These are phyloP conservation scores for Eulemur coronatus DNA, from an alignment of 2,797 vertebrate species.

Conservation along the genomic window DNA sequence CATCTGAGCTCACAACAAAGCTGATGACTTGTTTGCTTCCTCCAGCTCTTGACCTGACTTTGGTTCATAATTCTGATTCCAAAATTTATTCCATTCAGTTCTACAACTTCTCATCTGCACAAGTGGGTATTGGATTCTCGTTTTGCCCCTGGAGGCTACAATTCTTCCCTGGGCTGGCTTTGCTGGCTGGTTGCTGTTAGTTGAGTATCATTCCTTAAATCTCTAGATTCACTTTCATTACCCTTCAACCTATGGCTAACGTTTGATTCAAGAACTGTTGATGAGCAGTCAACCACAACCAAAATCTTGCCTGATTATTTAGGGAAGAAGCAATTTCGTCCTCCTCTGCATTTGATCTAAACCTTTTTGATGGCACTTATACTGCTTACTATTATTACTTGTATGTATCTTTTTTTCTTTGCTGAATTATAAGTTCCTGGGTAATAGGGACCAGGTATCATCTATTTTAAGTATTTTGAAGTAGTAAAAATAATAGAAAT, in stretches of 20 bases:
- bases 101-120: neutral
- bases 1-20: neutral
- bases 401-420: neutral
- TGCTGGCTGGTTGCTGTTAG: neutral
- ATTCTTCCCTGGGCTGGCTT: neutral
- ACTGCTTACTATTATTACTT: neutral
- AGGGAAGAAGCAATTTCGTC: neutral
- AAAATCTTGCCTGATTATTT: neutral
- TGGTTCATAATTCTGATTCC: neutral
- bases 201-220: neutral
- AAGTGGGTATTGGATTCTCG: neutral
- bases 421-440: neutral
- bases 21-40: neutral
- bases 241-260: neutral
- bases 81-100: neutral
- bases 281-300: neutral
- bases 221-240: neutral
- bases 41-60: neutral
- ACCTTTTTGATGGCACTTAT: neutral
- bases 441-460: neutral
- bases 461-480: neutral
- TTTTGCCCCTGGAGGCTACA: neutral
- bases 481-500: neutral
- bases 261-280: neutral
- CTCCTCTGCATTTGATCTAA: neutral